Conservation (phyloP, 2,888 invertebrate species). For the Philaethria dido region DNA sequence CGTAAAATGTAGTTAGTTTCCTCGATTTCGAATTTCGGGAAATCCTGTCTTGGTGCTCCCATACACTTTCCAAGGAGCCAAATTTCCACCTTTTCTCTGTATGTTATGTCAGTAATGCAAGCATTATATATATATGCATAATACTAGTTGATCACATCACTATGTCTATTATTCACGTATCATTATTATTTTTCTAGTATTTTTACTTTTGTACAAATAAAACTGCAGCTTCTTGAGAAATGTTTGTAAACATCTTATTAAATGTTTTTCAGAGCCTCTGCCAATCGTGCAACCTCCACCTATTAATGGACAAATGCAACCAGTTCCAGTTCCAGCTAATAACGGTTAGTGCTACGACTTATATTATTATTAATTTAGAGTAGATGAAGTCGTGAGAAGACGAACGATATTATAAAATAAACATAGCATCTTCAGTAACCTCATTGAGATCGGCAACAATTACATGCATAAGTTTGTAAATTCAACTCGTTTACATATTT, state of each 20-base stretch:
- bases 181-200: too few relatives aligned
- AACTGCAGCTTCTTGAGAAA: too few relatives aligned
- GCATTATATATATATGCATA: too few relatives aligned
- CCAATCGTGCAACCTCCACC: constrained; percentile 49
- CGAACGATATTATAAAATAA: neutral
- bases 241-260: neutral
- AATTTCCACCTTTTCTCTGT: too few relatives aligned
- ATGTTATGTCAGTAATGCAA: too few relatives aligned
- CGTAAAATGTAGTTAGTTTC: too few relatives aligned
- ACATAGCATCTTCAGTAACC: neutral
- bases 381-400: neutral
- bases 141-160: too few relatives aligned
- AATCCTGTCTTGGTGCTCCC: too few relatives aligned
- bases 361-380: neutral
- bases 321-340: constrained; percentile 44
- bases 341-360: constrained; percentile 43
- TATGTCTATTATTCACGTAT: too few relatives aligned
- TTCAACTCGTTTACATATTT: neutral
- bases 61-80: too few relatives aligned
- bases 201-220: too few relatives aligned
- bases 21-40: too few relatives aligned
- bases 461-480: neutral
- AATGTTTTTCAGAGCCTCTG: constrained; percentile 45
- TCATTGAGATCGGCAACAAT: neutral
- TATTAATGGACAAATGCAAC: constrained; percentile 53